Evolutionary conservation across 2,797 vertebrate species (phyloP).

Genomic region (Manis crassicaudata): DNA sequence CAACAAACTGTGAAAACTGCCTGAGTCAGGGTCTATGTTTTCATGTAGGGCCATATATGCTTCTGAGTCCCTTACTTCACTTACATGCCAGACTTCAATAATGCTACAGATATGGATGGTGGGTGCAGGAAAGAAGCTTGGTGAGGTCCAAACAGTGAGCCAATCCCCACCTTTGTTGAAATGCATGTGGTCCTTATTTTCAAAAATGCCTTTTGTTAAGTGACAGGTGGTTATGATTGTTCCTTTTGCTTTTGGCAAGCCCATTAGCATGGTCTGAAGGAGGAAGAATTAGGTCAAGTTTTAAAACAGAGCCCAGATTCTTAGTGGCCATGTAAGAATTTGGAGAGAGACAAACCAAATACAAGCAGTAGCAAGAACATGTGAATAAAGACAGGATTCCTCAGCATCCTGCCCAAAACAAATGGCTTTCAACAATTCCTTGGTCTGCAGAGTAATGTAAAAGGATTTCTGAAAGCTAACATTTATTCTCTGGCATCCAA

Average conservation of each 20-base stretch:
- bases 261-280: background rate
- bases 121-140: background rate
- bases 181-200: background rate
- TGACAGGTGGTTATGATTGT: background rate
- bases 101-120: background rate
- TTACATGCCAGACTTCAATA: background rate
- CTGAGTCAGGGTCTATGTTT: background rate
- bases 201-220: background rate
- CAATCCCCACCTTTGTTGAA: background rate
- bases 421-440: background rate
- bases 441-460: background rate
- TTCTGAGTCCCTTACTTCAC: background rate
- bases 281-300: background rate
- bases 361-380: background rate
- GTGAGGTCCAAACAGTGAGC: background rate
- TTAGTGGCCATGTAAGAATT: background rate
- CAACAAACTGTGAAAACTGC: conserved; percentile 3
- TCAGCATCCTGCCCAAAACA: background rate
- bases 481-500: background rate
- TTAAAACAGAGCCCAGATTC: background rate
- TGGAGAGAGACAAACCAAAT: background rate
- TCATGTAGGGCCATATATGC: background rate
- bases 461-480: background rate
- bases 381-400: background rate
- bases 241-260: conserved; percentile 15